Conservation (phyloP, 2,888 invertebrate genomes). For the Andricus quercusramuli region DNA sequence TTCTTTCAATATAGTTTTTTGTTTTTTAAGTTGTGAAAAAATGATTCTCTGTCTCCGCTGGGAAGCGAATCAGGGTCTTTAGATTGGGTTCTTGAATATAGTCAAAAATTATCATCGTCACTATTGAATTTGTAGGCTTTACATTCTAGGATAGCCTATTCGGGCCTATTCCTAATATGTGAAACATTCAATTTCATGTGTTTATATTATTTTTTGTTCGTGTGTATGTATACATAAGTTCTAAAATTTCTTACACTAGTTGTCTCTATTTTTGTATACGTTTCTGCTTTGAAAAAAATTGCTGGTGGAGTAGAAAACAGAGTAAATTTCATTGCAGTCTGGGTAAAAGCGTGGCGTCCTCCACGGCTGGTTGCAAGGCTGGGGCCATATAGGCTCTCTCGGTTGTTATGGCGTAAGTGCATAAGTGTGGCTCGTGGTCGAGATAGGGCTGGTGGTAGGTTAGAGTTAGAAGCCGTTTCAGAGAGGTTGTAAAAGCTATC, state of each 20-base stretch:
- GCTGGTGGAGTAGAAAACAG: constrained; percentile 1
- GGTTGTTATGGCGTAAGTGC: constrained; percentile 64
- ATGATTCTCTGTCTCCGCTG: too few species aligned
- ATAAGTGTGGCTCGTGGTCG: constrained; percentile 61
- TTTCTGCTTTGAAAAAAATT: constrained; percentile 37
- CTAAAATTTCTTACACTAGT: neutral
- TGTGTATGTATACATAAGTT: neutral
- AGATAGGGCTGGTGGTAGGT: constrained; percentile 60
- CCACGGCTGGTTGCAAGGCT: constrained; percentile 38
- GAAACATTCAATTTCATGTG: too few species aligned
- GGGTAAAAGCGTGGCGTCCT: constrained; percentile 44
- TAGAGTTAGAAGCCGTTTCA: constrained; percentile 57
- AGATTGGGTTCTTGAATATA: too few species aligned
- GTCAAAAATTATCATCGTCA: too few species aligned
- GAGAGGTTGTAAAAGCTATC: constrained; percentile 59
- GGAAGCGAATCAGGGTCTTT: too few species aligned
- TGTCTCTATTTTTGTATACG: neutral
- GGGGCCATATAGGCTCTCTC: constrained; percentile 52
- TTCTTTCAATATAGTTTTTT: too few species aligned
- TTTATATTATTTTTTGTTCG: neutral
- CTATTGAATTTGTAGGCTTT: too few species aligned
- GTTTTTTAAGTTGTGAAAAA: too few species aligned
- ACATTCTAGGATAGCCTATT: too few species aligned
- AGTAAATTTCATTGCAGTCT: constrained; percentile 50
- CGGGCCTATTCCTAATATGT: too few species aligned